A percentile compares a stretch with the other conserved stretches of the same genome.
phyloP scores from a whole-genome alignment of 1,140 invertebrate genomes.

The Lamellibrachia luymesi region DNA sequence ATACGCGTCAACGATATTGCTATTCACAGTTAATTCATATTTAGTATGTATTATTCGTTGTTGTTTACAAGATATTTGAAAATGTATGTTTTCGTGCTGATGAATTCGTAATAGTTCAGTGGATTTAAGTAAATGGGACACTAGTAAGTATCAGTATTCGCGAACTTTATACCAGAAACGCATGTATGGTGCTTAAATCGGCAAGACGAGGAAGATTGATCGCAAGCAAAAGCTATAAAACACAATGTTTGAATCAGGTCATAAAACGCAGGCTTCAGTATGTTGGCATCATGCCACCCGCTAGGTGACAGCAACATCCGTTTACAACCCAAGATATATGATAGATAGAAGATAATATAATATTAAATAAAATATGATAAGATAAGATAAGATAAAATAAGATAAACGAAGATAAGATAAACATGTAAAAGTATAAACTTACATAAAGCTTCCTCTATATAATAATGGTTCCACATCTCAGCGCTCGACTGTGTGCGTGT shows the following conservation, averaged over 20 bases:
- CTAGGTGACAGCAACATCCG: background rate
- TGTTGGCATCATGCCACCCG: background rate
- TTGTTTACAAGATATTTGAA: background rate
- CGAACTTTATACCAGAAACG: background rate
- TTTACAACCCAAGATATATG: background rate
- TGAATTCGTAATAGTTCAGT: background rate
- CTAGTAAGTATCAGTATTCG: too few species aligned
- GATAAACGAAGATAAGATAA: too few species aligned
- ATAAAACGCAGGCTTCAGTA: background rate
- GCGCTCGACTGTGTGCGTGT: too few species aligned
- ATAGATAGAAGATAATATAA: too few species aligned
- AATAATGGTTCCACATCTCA: background rate
- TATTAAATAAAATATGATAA: too few species aligned
- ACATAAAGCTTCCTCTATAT: too few species aligned
- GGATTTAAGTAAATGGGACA: too few species aligned
- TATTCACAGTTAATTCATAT: background rate
- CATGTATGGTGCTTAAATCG: background rate
- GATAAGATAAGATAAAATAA: too few species aligned
- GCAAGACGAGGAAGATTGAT: background rate
- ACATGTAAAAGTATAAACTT: too few species aligned
- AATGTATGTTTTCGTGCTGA: background rate
- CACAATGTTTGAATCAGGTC: background rate
- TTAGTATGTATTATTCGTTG: background rate
- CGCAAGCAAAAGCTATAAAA: background rate
- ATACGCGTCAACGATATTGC: too few species aligned